Evolutionary conservation across 2,797 vertebrate genomes (phyloP).

Genomic region (Psittacula echo): DNA sequence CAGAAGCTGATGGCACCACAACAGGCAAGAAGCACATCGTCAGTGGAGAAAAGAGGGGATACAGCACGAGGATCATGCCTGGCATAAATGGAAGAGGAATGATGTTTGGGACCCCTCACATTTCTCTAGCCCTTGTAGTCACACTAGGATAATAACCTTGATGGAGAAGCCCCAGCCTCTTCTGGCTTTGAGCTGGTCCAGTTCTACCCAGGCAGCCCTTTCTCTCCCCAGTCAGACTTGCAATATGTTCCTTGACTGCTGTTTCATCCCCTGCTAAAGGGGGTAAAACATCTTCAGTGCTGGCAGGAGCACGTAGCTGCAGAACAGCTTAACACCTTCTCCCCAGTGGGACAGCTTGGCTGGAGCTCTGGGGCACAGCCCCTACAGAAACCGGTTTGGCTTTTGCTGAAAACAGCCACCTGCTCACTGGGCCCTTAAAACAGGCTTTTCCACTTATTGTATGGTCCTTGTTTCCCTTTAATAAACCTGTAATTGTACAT

Average conservation of each 20-base stretch:
- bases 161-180: neutral
- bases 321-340: fast-evolving
- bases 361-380: neutral
- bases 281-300: fast-evolving
- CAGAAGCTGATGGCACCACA: neutral
- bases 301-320: neutral
- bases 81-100: too few species aligned
- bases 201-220: too few species aligned
- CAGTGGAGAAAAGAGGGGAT: too few species aligned
- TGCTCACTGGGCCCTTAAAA: fast-evolving
- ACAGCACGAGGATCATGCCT: neutral
- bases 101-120: fast-evolving
- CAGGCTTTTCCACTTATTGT: neutral
- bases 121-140: too few species aligned
- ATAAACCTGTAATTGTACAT: slow-evolving; percentile 53
- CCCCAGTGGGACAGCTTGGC: fast-evolving
- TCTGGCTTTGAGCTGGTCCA: neutral
- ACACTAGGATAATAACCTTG: too few species aligned
- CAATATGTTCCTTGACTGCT: neutral
- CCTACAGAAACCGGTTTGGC: fast-evolving
- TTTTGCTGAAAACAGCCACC: neutral
- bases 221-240: neutral
- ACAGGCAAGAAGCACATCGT: neutral
- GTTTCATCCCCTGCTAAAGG: neutral
- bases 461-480: slow-evolving; percentile 48